phyloP scores from a whole-genome alignment of 1,140 invertebrate genomes.

The Brachionus calyciflorus region DNA sequence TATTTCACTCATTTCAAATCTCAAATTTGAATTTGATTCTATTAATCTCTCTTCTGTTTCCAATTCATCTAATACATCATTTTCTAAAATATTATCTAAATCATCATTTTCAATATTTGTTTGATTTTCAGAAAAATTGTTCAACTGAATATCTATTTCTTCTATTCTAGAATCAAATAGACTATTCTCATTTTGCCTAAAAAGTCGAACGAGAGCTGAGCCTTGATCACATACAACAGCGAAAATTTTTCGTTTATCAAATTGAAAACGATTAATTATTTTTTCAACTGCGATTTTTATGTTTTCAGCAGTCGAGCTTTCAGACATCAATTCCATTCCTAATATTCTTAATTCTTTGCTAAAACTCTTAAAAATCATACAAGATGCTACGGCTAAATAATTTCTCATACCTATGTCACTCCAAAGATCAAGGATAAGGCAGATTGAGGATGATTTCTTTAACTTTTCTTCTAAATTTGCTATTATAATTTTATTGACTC shows the following conservation, averaged over 20 bases:
- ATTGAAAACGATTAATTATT: not conserved
- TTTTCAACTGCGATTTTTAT: too few relatives aligned
- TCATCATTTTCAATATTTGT: not conserved
- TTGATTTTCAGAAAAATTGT: not conserved
- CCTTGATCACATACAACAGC: not conserved
- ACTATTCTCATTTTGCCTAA: slow-evolving; percentile 4
- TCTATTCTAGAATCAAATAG: not conserved
- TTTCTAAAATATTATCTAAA: not conserved
- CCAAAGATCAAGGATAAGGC: not conserved
- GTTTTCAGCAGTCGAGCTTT: too few relatives aligned
- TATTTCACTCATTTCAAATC: not conserved
- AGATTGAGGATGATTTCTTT: not conserved
- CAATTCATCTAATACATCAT: not conserved
- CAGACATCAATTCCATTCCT: too few relatives aligned
- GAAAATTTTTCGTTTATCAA: not conserved
- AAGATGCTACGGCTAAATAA: not conserved
- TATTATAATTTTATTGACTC: too few relatives aligned
- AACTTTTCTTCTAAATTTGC: slow-evolving; percentile 11
- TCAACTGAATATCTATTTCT: not conserved
- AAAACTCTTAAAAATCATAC: not conserved
- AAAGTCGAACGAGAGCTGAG: not conserved
- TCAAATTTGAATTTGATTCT: not conserved
- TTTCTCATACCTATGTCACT: too few relatives aligned
- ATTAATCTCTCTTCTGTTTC: not conserved
- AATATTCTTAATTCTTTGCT: slow-evolving; percentile 7